These are phyloP conservation scores for Gymnorhina tibicen DNA, from an alignment of 2,113 vertebrate species.

Conservation along the genomic window DNA sequence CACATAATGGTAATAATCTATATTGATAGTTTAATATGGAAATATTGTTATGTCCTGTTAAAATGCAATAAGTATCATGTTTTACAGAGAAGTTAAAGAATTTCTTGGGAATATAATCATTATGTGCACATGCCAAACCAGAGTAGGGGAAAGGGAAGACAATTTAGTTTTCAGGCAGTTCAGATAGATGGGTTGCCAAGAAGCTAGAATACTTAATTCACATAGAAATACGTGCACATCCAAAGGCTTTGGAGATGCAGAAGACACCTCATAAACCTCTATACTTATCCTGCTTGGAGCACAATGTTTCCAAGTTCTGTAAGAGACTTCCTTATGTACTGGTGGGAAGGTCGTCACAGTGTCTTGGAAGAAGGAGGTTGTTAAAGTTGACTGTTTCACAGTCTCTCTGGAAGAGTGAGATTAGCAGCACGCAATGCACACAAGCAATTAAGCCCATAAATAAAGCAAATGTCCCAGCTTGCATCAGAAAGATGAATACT, in stretches of 20 bases:
- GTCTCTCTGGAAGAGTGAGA: background rate
- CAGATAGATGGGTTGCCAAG: background rate
- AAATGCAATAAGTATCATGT: background rate
- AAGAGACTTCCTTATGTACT: background rate
- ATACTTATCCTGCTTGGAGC: background rate
- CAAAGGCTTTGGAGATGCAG: background rate
- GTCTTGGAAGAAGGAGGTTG: background rate
- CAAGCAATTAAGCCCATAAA: background rate
- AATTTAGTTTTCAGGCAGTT: background rate
- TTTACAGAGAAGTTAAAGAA: slow-evolving; percentile 29
- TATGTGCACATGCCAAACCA: background rate
- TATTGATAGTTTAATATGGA: slow-evolving; percentile 2
- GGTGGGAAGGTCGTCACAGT: background rate
- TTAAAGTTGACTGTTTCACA: background rate
- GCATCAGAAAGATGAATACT: background rate
- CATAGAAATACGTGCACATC: background rate
- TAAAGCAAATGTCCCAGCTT: background rate
- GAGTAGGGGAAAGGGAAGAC: background rate
- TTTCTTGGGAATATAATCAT: background rate
- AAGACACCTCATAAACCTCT: slow-evolving; percentile 19
- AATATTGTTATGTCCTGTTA: background rate
- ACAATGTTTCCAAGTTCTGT: background rate
- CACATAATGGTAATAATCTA: slow-evolving; percentile 14
- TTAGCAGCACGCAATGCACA: background rate
- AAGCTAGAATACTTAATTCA: background rate